These are phyloP conservation scores for Drosophila engyochracea DNA, from an alignment of 2,888 invertebrate genomes.

Conservation along the genomic window DNA sequence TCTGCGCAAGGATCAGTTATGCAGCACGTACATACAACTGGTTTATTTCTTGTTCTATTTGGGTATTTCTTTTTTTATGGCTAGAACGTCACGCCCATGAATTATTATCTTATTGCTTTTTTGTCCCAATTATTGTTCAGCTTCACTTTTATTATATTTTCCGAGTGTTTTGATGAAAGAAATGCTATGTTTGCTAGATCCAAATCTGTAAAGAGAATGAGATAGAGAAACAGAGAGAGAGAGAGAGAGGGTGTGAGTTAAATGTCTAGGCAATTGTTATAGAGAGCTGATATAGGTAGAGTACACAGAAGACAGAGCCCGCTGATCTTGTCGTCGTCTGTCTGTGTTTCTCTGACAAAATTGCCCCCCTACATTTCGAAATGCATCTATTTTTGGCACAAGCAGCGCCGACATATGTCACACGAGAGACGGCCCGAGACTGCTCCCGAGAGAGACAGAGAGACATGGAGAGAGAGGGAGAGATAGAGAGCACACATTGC, in stretches of 20 bases:
- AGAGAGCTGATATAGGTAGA: slow-evolving; percentile 12
- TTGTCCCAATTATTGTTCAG: slow-evolving; percentile 9
- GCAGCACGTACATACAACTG: slow-evolving; percentile 23
- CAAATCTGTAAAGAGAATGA: slow-evolving; percentile 39
- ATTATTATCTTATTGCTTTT: slow-evolving; percentile 1
- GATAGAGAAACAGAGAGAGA: not conserved
- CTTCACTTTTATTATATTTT: slow-evolving; percentile 15
- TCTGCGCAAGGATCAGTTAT: slow-evolving; percentile 12
- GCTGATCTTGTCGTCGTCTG: slow-evolving; percentile 29
- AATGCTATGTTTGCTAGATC: slow-evolving; percentile 25
- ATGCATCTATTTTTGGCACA: slow-evolving; percentile 71
- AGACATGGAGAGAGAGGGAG: not conserved
- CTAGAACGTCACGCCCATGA: slow-evolving; percentile 18
- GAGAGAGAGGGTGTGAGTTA: slow-evolving; percentile 12
- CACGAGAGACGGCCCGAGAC: slow-evolving; percentile 34
- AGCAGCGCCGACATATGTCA: slow-evolving; percentile 70
- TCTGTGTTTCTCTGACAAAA: slow-evolving; percentile 48
- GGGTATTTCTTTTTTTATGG: slow-evolving; percentile 3
- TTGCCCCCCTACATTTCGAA: slow-evolving; percentile 77
- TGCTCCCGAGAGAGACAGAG: slow-evolving; percentile 4
- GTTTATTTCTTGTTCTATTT: slow-evolving; percentile 1
- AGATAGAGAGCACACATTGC: slow-evolving; percentile 3
- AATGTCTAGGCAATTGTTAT: slow-evolving; percentile 11
- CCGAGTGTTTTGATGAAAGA: slow-evolving; percentile 12
- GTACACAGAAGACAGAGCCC: slow-evolving; percentile 19